Evolutionary conservation across 2,113 vertebrate species (phyloP), one percentile per base, ranked within the genome.

Genomic region (Progne subis): DNA sequence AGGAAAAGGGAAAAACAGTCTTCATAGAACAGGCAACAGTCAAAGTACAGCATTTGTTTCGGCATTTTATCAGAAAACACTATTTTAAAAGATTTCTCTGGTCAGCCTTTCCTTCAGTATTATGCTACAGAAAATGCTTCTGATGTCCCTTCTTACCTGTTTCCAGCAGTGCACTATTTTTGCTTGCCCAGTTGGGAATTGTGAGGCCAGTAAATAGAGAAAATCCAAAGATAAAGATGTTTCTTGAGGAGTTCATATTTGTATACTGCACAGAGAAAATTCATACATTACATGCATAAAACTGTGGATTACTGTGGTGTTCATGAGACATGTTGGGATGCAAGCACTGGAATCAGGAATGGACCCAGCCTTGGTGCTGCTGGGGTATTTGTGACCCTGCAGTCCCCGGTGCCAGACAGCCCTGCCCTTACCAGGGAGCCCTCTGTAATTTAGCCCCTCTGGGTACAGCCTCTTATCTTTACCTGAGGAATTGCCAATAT

Each of bases 201-300:
- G 98, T 97, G 52, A 99, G 97, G 29, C 98, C 99, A 96, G 97
- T 96, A 96, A 98, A 99, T 88, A 99, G 98, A 95, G 99, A 99
- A 97, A 99, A 99, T 92, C 99, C 99, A 94, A 99, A 99, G 79
- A 99, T 98, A 82, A 99, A 99, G 97, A 99, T 98, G 96, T 99
- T 99, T 92, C 99, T 97, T 72, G 99, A 99, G 12, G 99, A 99
- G 96, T 99, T 99, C 99, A 99, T 99, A 92, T 99, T 98, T 74
- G 98, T 96, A 34, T 99, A 99, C 99, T 99, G 96, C 31, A 77
- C 46, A 88, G 88, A 96, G 75, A 93, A 88, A 93, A 78, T 49
- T 26, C 20, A 50, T 15, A 41, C n/a, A 5, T 88, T 91, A 92
- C 2, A 7, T 24, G 11, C 52, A 37, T 21, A 47, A 32, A 85